Conservation (phyloP, 2,888 invertebrate genomes). For the Drosophila anomelani region DNA sequence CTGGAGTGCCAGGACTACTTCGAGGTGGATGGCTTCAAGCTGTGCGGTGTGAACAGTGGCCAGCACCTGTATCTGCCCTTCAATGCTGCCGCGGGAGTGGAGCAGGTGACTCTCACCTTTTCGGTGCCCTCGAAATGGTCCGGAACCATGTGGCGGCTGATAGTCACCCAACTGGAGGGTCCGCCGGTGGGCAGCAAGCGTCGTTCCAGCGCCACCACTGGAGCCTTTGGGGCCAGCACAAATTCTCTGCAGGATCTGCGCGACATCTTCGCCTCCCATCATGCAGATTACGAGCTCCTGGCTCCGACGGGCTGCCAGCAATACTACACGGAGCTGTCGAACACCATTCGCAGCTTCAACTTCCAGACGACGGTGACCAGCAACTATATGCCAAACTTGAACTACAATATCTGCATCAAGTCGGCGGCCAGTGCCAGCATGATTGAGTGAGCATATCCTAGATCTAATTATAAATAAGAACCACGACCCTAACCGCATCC, state of each 20-base stretch:
- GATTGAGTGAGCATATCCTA: conserved; percentile 76
- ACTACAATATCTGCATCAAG: conserved; percentile 89
- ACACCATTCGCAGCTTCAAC: conserved; percentile 87
- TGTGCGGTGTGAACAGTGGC: conserved; percentile 88
- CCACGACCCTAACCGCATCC: not conserved
- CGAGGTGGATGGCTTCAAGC: conserved; percentile 69
- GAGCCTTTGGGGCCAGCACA: conserved; percentile 48
- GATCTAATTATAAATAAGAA: not conserved
- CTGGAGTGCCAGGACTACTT: conserved; percentile 77
- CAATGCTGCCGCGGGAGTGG: conserved; percentile 75
- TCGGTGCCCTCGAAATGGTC: conserved; percentile 84
- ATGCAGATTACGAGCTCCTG: conserved; percentile 78
- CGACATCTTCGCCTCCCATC: conserved; percentile 73
- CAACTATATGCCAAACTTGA: conserved; percentile 86
- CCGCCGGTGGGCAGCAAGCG: conserved; percentile 56
- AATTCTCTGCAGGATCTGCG: conserved; percentile 78
- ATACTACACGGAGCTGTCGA: conserved; percentile 87
- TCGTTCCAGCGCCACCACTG: conserved; percentile 24
- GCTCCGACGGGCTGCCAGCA: conserved; percentile 89
- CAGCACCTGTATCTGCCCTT: conserved; percentile 86
- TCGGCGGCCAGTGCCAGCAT: conserved; percentile 68
- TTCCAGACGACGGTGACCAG: conserved; percentile 85
- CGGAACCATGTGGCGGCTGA: conserved; percentile 86
- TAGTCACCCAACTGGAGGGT: conserved; percentile 88
- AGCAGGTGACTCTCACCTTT: conserved; percentile 84